Base-by-base conservation (phyloP, 2,113 vertebrate species). In the Chaenogobius annularis region DNA sequence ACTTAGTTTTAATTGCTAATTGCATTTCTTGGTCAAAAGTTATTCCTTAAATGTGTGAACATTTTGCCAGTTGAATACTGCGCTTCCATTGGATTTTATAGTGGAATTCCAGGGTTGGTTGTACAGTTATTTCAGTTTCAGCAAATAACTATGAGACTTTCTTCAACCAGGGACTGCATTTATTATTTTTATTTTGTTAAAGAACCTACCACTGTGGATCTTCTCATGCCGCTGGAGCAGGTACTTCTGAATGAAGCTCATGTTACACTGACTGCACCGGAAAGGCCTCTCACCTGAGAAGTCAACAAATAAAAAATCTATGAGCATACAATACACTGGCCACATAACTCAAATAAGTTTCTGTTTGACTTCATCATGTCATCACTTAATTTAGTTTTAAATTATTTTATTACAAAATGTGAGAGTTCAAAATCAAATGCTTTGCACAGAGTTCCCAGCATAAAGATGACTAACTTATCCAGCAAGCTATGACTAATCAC, bases 201-300 rank as follows among this genome's bases (percentile, higher is more conserved):
- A 11, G n/a, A 10, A 90, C 94, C 89, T 83, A 95, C 94, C 92
- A 3, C 98, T 99, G 85, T 99, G 98, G 87, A 99, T 99, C 91
- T 98, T 99, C 89, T 99, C 97, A 0, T 99, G 98, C 56, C 98
- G 91, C 91, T 99, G 98, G 67, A 99, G 94, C 52, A 99, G 82
- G 90, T 99, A 99, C 83, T 99, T 99, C 93, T 99, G 98, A 84
- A 99, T 99, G 94, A 99, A 99, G 80, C 97, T 97, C 98, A 99
- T 99, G 90, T 96, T 98, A 90, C 98, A 99, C 94, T 98, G 98
- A 92, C 96, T 95, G 92, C 98, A 99, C 83, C 98, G 95, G 93
- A 98, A 99, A 90, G 97, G 97, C 92, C 97, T 94, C 88, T 99
- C 98, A 81, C 98, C 94, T 95, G 88, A 90, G 71, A 82, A 75